These are phyloP conservation scores for Drosophila littoralis DNA, from an alignment of 1,140 invertebrate species.

Conservation along the genomic window DNA sequence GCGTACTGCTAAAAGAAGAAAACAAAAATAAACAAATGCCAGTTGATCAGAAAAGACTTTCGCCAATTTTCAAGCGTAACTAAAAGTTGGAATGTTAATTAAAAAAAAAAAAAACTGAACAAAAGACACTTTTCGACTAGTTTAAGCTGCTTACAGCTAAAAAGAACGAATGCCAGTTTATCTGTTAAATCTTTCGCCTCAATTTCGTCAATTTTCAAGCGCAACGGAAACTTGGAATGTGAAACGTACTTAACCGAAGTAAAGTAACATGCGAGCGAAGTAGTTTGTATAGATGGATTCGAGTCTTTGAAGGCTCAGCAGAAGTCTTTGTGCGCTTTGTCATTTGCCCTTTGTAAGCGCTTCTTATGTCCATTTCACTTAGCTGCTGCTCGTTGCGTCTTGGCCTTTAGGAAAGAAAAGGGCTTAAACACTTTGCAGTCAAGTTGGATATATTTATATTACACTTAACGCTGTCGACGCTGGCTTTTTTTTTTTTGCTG, in stretches of 20 bases:
- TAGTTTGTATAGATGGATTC: conserved; percentile 16
- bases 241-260: neutral
- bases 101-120: neutral
- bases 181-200: neutral
- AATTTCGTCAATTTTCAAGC: neutral
- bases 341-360: conserved; percentile 60
- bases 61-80: no score
- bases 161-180: no score
- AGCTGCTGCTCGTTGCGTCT: conserved; percentile 46
- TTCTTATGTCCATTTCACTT: conserved; percentile 60
- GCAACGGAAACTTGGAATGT: neutral
- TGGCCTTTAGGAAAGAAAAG: conserved; percentile 39
- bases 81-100: neutral
- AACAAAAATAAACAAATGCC: no score
- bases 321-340: conserved; percentile 13
- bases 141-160: no score
- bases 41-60: no score
- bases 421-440: conserved; percentile 77
- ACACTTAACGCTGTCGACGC: conserved; percentile 68
- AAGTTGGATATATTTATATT: conserved; percentile 81
- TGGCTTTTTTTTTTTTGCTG: conserved; percentile 4
- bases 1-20: no score
- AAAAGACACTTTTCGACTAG: neutral
- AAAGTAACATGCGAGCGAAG: conserved; percentile 21
- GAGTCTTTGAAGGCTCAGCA: conserved; percentile 28